Percentiles rank a stretch among this genome's conserved stretches.
These are phyloP conservation scores for Crotalus helleri DNA, from an alignment of 2,113 vertebrate genomes.

Conservation along the genomic window DNA sequence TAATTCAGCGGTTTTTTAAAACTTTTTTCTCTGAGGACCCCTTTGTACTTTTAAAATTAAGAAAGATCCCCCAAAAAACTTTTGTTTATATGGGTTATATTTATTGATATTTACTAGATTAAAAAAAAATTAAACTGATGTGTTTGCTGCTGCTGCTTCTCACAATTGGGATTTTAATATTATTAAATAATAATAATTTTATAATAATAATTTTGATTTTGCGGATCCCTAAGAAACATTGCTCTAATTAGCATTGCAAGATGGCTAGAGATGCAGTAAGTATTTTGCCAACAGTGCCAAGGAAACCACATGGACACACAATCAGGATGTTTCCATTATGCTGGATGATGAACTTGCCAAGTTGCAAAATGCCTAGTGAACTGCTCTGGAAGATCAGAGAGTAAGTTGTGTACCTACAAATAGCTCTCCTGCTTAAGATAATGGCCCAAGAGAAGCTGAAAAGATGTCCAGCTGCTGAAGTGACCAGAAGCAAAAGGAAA, in stretches of 20 bases:
- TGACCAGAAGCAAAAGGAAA: not conserved
- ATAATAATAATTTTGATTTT: not conserved
- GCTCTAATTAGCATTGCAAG: not conserved
- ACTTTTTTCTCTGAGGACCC: not conserved
- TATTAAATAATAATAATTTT: no score
- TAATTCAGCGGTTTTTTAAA: not conserved
- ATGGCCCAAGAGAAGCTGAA: not conserved
- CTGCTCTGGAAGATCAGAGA: not conserved
- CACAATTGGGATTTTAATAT: no score
- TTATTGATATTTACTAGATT: no score
- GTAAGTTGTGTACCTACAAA: not conserved
- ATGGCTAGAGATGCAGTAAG: not conserved
- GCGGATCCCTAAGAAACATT: not conserved
- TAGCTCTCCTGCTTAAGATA: not conserved
- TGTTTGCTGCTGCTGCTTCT: not conserved
- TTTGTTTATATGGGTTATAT: not conserved
- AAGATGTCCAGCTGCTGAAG: not conserved
- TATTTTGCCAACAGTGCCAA: not conserved
- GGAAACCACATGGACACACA: not conserved
- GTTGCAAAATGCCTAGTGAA: not conserved
- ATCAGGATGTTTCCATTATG: not conserved
- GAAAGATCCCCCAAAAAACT: not conserved
- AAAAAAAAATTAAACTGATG: not conserved
- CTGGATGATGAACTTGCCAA: not conserved
- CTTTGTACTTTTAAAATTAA: not conserved